These are phyloP conservation scores for Scopus umbretta DNA, from an alignment of 2,113 vertebrate species.

Conservation along the genomic window DNA sequence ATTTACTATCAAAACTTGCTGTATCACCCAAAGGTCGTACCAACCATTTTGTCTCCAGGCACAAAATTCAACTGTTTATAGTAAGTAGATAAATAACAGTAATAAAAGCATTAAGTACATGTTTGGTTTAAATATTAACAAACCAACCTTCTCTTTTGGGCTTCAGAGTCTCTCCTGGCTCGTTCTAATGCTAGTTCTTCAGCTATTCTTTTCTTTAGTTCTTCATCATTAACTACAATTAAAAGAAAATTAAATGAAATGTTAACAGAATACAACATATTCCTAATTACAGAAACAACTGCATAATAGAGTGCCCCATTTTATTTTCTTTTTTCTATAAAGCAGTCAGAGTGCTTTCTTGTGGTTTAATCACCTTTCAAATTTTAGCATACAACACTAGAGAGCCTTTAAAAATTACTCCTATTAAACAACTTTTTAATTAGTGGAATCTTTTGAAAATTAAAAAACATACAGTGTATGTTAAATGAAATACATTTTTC, in stretches of 20 bases:
- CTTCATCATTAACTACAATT: constrained; percentile 76
- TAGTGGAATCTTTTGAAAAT: not conserved
- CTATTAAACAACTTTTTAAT: not conserved
- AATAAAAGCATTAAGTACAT: not conserved
- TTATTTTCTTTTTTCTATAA: not conserved
- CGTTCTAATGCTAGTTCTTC: constrained; percentile 77
- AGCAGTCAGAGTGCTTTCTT: not conserved
- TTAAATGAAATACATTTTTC: not conserved
- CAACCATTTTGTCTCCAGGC: not conserved
- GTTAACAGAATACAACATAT: not conserved
- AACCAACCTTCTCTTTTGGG: constrained; percentile 74
- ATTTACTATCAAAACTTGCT: not conserved
- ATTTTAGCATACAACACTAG: not conserved
- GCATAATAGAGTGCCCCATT: not conserved
- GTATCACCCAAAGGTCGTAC: not conserved
- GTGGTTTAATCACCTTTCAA: not conserved
- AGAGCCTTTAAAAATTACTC: not conserved
- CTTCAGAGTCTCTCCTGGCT: constrained; percentile 73
- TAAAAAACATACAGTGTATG: rapidly evolving
- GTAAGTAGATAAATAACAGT: not conserved
- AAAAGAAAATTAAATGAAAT: not conserved
- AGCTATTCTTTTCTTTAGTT: constrained; percentile 78
- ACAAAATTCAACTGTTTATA: not conserved
- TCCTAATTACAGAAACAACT: not conserved
- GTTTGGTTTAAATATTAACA: not conserved